Percentiles rank a stretch among this genome's conserved stretches.
Conservation (phyloP, 2,888 invertebrate genomes). For the Crematogaster levior region DNA sequence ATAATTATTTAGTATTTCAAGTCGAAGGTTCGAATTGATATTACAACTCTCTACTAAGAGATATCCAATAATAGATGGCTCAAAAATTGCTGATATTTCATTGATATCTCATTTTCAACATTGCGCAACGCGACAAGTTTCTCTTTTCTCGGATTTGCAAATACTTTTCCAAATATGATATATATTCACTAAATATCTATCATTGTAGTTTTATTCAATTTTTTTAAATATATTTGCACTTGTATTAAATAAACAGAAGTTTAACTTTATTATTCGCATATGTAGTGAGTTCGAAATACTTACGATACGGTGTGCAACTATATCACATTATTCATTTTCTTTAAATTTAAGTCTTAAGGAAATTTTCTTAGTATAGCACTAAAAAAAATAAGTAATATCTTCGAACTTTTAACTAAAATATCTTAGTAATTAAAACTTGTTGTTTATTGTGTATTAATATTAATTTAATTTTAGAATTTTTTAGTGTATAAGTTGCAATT, state of each 20-base stretch:
- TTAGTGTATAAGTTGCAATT: background rate
- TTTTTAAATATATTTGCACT: background rate
- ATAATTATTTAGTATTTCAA: slow-evolving; percentile 14
- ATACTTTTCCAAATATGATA: background rate
- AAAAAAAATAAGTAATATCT: background rate
- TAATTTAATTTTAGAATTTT: background rate
- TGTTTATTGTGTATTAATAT: background rate
- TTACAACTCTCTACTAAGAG: slow-evolving; percentile 31
- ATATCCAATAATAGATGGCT: slow-evolving; percentile 43
- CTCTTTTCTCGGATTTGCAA: background rate
- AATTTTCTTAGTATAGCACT: background rate
- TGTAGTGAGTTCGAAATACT: background rate
- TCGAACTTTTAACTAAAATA: background rate
- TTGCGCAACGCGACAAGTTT: background rate
- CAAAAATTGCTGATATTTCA: background rate
- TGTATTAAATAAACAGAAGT: background rate
- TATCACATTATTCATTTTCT: background rate
- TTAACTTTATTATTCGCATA: slow-evolving; percentile 25
- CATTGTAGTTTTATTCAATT: background rate
- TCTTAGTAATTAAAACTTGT: background rate
- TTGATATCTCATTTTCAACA: slow-evolving; percentile 13
- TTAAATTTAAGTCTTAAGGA: background rate
- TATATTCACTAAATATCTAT: background rate
- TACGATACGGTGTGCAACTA: background rate
- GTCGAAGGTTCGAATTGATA: background rate